Evolutionary conservation across 2,113 vertebrate species (phyloP).

Genomic region (Dunckerocampus dactyliophorus): DNA sequence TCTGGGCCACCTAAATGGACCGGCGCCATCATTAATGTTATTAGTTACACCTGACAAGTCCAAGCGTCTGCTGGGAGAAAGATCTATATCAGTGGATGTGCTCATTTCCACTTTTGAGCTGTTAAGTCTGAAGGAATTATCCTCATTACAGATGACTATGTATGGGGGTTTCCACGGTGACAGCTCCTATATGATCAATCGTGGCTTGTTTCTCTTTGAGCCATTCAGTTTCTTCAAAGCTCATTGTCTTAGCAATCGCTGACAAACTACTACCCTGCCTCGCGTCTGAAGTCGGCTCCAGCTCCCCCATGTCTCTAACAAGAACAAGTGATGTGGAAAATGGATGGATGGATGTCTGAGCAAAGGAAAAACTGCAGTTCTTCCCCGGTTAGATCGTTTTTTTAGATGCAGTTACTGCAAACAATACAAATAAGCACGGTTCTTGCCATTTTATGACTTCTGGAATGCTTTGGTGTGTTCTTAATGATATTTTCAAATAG

Average conservation of each 20-base stretch:
- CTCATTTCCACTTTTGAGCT: slow-evolving; percentile 24
- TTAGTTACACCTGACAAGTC: slow-evolving; percentile 55
- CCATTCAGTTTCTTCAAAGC: neutral
- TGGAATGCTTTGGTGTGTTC: neutral
- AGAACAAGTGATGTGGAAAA: neutral
- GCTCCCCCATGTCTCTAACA: neutral
- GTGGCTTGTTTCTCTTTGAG: slow-evolving; percentile 8
- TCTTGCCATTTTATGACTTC: neutral
- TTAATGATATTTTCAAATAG: neutral
- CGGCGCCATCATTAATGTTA: slow-evolving; percentile 44
- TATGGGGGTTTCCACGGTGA: slow-evolving; percentile 22
- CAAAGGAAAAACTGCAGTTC: neutral
- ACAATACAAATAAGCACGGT: neutral
- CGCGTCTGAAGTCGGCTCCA: too few species aligned
- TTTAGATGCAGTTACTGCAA: neutral
- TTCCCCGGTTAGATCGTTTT: neutral
- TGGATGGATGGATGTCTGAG: too few species aligned
- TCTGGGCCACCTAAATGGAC: slow-evolving; percentile 46
- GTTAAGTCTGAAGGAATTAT: slow-evolving; percentile 28
- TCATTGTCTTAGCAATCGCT: neutral
- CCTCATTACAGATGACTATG: slow-evolving; percentile 19
- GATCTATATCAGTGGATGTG: slow-evolving; percentile 42
- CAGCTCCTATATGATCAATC: slow-evolving; percentile 23
- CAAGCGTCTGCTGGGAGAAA: slow-evolving; percentile 43
- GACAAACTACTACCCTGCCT: too few species aligned